Evolutionary conservation across 35 echinoderm and acorn worm species (phyloP), one percentile per base, ranked within the genome.

Genomic region (Ptychodera flava): DNA sequence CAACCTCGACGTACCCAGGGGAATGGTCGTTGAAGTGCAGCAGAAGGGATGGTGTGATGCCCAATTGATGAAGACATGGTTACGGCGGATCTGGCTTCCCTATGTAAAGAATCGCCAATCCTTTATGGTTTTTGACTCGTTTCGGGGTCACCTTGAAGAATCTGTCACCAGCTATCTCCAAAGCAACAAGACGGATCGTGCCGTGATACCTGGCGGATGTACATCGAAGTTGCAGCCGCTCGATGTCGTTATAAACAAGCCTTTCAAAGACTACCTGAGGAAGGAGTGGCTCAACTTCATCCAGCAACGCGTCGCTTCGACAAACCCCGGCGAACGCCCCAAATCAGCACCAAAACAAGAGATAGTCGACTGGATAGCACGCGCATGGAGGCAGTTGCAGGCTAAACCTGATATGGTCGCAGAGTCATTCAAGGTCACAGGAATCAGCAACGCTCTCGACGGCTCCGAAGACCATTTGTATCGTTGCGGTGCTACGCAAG

Each of bases 41-140:
- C 45, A 87, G 36, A 87, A 87, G 32, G 75, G 85, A 0, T 87
- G 75, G 85, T 31, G 76, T 38, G 85, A 87, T 35, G 36, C 76
- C 27, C 45, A 28, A 78, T 31, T 37, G 0, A 31, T 37, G 28
- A 31, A 87, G 78, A 76, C 76, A 16, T 87, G 85, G 76, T 31
- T 87, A 32, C 64, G 64, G 0, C 27, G 6, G 27, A 37, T 85
- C 1, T 85, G 83, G 83, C n/a, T n/a, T n/a, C n/a, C n/a, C n/a
- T n/a, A n/a, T n/a, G n/a, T n/a, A n/a, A n/a, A n/a, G n/a, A n/a
- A n/a, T n/a, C n/a, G n/a, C n/a, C n/a, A n/a, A n/a, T n/a, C n/a
- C n/a, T n/a, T n/a, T n/a, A n/a, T 89, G 0, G 88, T 83, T 16
- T 83, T n/a, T 80, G 88, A 89, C 79, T 83, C 88, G 15, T 90